Evolutionary conservation across 2,797 vertebrate species (phyloP).

Genomic region (Pyrrhura leucotis): DNA sequence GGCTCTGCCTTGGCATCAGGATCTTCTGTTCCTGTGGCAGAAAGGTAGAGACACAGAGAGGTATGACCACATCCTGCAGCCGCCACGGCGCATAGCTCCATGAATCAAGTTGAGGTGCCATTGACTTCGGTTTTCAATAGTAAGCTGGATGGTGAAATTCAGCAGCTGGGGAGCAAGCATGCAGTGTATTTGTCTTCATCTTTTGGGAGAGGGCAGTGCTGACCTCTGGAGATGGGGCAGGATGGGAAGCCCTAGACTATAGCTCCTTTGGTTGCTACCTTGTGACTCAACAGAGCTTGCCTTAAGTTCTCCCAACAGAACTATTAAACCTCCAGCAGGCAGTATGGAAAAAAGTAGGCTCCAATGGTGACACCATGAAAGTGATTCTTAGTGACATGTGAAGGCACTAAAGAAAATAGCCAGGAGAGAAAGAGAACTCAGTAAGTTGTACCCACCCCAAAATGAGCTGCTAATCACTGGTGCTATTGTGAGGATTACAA

Average conservation of each 20-base stretch:
- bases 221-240: neutral
- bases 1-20: neutral
- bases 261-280: neutral
- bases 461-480: constrained; percentile 39
- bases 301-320: neutral
- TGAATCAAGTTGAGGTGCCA: neutral
- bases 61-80: rapidly evolving
- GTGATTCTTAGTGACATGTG: neutral
- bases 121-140: rapidly evolving
- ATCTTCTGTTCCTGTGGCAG: neutral
- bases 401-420: neutral
- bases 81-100: rapidly evolving
- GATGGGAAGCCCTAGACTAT: neutral
- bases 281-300: neutral
- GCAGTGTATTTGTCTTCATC: neutral
- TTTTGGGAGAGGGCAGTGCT: neutral
- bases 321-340: neutral
- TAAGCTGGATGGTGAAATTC: neutral
- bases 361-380: neutral
- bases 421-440: constrained; percentile 5
- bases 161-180: neutral
- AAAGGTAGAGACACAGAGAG: neutral
- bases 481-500: constrained; percentile 54
- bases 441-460: neutral
- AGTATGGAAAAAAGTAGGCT: neutral